A percentile compares a stretch with the other conserved stretches of the same genome.
These are phyloP conservation scores for Hetaerina titia DNA, from an alignment of 2,888 invertebrate species.

Conservation along the genomic window DNA sequence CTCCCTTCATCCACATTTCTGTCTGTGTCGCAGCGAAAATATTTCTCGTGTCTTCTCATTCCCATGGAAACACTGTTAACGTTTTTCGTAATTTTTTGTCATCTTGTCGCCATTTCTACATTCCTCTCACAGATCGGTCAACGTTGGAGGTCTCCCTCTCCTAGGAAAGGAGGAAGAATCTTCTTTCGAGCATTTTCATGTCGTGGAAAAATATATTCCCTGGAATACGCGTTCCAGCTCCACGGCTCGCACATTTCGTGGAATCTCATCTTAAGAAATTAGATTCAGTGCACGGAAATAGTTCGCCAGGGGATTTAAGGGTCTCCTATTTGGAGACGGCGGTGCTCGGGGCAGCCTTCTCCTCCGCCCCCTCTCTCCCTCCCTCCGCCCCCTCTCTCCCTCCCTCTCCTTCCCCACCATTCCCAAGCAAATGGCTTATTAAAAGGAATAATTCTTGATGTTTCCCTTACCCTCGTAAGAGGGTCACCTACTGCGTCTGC, in stretches of 20 bases:
- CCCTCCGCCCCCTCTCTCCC: not conserved
- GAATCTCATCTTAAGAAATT: not conserved
- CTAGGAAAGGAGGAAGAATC: not conserved
- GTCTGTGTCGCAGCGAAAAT: not conserved
- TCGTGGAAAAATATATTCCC: not conserved
- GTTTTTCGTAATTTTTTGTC: not conserved
- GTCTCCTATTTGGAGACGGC: not conserved
- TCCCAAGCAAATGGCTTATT: conserved; percentile 42
- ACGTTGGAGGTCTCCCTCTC: not conserved
- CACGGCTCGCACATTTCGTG: not conserved
- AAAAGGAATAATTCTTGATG: conserved; percentile 7
- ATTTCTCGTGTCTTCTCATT: not conserved
- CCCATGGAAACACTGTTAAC: not conserved
- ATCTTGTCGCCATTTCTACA: not conserved
- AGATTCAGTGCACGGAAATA: conserved; percentile 21
- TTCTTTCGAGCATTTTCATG: not conserved
- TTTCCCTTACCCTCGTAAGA: not conserved
- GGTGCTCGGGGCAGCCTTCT: not conserved
- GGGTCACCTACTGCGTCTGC: not conserved
- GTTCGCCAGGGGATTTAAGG: not conserved
- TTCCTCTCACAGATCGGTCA: not conserved
- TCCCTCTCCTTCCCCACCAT: not conserved
- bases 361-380: not conserved
- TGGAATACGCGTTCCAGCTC: not conserved
- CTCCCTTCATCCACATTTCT: not conserved